A percentile compares a stretch with the other conserved stretches of the same genome.
Evolutionary conservation across 2,888 invertebrate species (phyloP).

Genomic region (Ophioninae sp.): DNA sequence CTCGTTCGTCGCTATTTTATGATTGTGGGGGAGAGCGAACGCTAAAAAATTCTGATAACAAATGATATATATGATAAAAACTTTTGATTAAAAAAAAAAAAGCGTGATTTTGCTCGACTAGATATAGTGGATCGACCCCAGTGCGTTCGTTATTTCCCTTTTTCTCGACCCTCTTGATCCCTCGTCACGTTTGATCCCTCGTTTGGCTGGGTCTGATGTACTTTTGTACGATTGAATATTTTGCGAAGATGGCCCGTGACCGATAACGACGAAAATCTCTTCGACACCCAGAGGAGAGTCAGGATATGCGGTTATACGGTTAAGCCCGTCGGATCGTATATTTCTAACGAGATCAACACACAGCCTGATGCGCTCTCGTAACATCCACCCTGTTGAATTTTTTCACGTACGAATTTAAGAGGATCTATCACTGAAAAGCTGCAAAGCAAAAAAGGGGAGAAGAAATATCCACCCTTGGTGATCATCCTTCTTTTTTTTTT

Average conservation of each 20-base stretch:
- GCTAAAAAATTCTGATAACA: too few relatives aligned
- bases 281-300: slow-evolving; percentile 7
- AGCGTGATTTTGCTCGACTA: background rate
- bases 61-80: too few relatives aligned
- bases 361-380: slow-evolving; percentile 37
- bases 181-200: slow-evolving; percentile 21
- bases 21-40: too few relatives aligned
- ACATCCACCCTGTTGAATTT: slow-evolving; percentile 36
- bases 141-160: slow-evolving; percentile 20
- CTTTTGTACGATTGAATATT: slow-evolving; percentile 61
- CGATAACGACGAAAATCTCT: slow-evolving; percentile 59
- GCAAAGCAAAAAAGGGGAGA: slow-evolving; percentile 13
- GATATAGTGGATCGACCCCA: background rate
- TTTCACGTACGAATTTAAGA: slow-evolving; percentile 61
- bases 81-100: too few relatives aligned
- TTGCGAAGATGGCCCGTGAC: slow-evolving; percentile 55
- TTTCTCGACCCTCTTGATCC: slow-evolving; percentile 27
- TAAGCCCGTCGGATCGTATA: slow-evolving; percentile 52
- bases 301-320: slow-evolving; percentile 24
- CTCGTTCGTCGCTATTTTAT: too few relatives aligned
- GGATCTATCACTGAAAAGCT: slow-evolving; percentile 51
- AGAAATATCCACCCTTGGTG: slow-evolving; percentile 17
- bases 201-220: slow-evolving; percentile 32
- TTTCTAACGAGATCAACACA: slow-evolving; percentile 60
- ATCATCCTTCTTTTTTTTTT: slow-evolving; percentile 16